These are phyloP conservation scores for Teleiodes luculella DNA, from an alignment of 2,888 invertebrate genomes.

Conservation along the genomic window DNA sequence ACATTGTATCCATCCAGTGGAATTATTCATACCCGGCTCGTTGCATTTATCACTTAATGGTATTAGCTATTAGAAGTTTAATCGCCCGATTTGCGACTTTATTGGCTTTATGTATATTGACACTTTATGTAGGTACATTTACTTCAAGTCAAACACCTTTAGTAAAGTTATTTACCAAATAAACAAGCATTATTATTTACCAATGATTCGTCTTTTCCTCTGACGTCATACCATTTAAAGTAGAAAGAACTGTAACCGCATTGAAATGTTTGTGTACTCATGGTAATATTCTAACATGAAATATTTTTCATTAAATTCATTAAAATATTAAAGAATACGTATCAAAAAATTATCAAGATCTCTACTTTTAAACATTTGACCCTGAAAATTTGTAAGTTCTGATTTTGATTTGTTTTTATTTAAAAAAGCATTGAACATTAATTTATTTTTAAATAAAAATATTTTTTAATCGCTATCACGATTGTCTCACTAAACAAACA, in stretches of 20 bases:
- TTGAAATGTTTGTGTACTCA: too few species aligned
- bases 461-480: conserved; percentile 18
- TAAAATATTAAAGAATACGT: too few species aligned
- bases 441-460: neutral
- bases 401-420: too few species aligned
- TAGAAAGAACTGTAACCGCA: too few species aligned
- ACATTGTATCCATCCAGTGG: conserved; percentile 75
- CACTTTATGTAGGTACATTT: conserved; percentile 4
- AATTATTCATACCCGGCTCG: conserved; percentile 75
- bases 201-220: too few species aligned
- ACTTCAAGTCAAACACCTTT: neutral
- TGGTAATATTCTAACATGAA: too few species aligned
- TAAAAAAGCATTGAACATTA: too few species aligned
- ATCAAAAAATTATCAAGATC: too few species aligned
- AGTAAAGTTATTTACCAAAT: neutral
- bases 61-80: conserved; percentile 75
- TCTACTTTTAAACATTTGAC: too few species aligned
- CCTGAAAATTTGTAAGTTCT: too few species aligned
- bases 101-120: conserved; percentile 39
- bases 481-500: conserved; percentile 32
- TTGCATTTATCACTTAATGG: conserved; percentile 78
- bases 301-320: too few species aligned
- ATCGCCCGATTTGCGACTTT: conserved; percentile 73
- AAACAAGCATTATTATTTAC: neutral
- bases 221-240: too few species aligned